These are phyloP conservation scores for Neoitamus cyanurus DNA, from an alignment of 2,888 invertebrate species.

Conservation along the genomic window DNA sequence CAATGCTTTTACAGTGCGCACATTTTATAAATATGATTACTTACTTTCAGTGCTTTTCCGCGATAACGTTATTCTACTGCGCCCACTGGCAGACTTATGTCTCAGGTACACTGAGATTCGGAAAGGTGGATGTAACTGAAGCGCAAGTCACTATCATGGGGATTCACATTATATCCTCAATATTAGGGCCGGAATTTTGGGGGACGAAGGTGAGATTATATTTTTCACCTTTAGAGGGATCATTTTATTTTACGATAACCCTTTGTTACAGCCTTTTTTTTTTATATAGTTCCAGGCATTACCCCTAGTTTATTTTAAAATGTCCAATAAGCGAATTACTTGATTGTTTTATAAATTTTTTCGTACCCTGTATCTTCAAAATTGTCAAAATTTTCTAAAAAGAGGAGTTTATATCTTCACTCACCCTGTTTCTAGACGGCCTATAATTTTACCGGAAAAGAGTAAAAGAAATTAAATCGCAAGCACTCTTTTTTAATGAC, in stretches of 20 bases:
- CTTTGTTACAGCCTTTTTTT: constrained; percentile 3
- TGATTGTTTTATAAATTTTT: not conserved
- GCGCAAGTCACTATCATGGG: constrained; percentile 94
- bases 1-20: not conserved
- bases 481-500: not conserved
- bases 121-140: constrained; percentile 96
- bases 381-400: not conserved
- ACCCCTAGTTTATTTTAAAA: constrained; percentile 13
- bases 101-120: constrained; percentile 91
- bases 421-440: not conserved
- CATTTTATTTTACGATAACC: not conserved
- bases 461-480: not conserved
- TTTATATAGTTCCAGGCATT: constrained; percentile 22
- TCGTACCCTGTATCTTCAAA: not conserved
- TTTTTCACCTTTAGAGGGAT: not conserved
- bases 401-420: not conserved
- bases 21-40: not conserved
- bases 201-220: constrained; percentile 72
- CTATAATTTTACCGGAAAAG: not conserved
- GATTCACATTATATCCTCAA: constrained; percentile 87
- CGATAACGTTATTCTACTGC: constrained; percentile 95
- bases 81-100: constrained; percentile 99
- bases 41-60: constrained; percentile 83
- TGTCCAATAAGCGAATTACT: not conserved
- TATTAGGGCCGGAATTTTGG: constrained; percentile 91